Percentiles rank a stretch among this genome's conserved stretches.
These are phyloP conservation scores for Hycleus cichorii DNA, from an alignment of 1,140 invertebrate genomes.

Conservation along the genomic window DNA sequence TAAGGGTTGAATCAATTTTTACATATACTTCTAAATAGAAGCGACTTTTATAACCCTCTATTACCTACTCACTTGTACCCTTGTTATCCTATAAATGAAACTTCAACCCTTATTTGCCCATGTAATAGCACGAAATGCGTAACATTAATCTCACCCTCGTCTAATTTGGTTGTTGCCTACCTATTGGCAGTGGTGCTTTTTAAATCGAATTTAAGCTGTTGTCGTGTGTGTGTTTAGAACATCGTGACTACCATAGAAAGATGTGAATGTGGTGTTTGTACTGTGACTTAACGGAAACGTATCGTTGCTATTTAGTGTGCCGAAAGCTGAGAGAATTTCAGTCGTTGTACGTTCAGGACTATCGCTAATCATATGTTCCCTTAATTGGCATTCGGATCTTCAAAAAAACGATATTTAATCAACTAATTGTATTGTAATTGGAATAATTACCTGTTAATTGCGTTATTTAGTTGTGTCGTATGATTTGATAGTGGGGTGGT, in stretches of 20 bases:
- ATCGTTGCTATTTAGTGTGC: constrained; percentile 36
- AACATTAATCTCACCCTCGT: no score
- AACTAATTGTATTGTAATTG: constrained; percentile 7
- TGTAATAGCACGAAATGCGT: no score
- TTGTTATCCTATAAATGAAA: no score
- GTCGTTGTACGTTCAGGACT: constrained; percentile 31
- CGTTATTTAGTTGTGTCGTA: constrained; percentile 16
- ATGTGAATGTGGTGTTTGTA: constrained; percentile 61
- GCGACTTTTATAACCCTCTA: no score
- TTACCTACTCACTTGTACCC: no score
- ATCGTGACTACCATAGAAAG: constrained; percentile 53
- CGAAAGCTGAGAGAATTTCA: constrained; percentile 36
- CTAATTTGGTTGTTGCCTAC: no score
- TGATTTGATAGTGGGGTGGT: constrained; percentile 20
- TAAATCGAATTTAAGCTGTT: constrained; percentile 16
- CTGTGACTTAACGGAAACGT: constrained; percentile 45
- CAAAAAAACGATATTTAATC: constrained; percentile 1
- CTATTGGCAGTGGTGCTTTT: no score
- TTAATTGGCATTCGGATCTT: constrained; percentile 34
- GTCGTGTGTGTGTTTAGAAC: constrained; percentile 32
- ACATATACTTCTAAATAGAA: no score
- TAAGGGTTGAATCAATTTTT: no score
- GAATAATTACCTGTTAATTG: constrained; percentile 11
- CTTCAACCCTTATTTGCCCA: no score
- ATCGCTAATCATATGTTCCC: constrained; percentile 34